phyloP scores from a whole-genome alignment of 2,797 vertebrate species.

The Poeciliopsis infans region DNA sequence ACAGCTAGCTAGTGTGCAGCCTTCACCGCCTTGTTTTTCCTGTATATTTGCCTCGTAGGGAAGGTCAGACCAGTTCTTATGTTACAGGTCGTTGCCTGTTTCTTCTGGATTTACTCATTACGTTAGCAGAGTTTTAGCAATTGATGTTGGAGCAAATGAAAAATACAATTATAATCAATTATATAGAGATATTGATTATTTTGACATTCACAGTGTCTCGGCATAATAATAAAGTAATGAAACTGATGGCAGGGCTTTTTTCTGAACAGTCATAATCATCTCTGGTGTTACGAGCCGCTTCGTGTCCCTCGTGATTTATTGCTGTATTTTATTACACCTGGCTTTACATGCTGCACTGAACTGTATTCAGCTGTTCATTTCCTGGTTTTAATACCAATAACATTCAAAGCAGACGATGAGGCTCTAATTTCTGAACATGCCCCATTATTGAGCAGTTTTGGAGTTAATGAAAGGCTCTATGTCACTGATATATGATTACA shows the following conservation, averaged over 20 bases:
- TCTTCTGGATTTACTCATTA: neutral
- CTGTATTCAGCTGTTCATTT: slow-evolving; percentile 27
- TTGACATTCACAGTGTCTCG: too few species aligned
- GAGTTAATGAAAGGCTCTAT: slow-evolving; percentile 11
- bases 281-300: slow-evolving; percentile 33
- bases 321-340: slow-evolving; percentile 39
- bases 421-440: slow-evolving; percentile 14
- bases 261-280: slow-evolving; percentile 48
- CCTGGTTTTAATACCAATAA: slow-evolving; percentile 1
- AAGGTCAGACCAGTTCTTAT: neutral
- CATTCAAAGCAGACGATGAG: slow-evolving; percentile 20
- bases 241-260: neutral
- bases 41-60: neutral
- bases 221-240: too few species aligned
- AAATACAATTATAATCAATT: too few species aligned
- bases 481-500: slow-evolving; percentile 1
- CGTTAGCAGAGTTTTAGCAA: too few species aligned
- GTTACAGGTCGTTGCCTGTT: neutral
- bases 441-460: slow-evolving; percentile 9
- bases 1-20: neutral
- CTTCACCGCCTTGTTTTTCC: neutral
- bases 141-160: too few species aligned
- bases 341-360: slow-evolving; percentile 8
- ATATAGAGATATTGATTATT: too few species aligned
- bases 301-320: slow-evolving; percentile 32